Base-by-base conservation (phyloP, 2,888 invertebrate species). In the Pristionchus japonicus region DNA sequence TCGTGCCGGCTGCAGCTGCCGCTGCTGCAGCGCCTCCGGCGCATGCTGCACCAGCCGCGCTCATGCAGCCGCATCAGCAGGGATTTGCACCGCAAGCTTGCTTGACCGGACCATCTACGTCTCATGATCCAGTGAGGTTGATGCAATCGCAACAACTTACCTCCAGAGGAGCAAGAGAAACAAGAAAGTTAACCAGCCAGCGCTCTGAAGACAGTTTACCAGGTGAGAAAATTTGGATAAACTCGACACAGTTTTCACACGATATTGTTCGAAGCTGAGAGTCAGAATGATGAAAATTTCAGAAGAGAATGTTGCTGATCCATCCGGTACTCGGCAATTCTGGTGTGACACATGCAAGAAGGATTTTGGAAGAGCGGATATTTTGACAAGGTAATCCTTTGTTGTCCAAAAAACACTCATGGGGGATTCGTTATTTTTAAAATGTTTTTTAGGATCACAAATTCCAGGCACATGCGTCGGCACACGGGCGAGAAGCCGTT, bases 401-500 rank as follows among this genome's bases (percentile, higher is more conserved):
- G 7, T 43, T 11, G 11, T 43, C 6, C 52, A 23, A 17, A 23
- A 57, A 17, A 23, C n/a, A n/a, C n/a, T n/a, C n/a, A n/a, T n/a
- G n/a, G n/a, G n/a, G n/a, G n/a, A n/a, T n/a, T n/a, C n/a, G n/a
- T n/a, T 57, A 57, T 57, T 7, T 23, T 23, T 1, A 23, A 9
- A 2, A 1, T 23, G 3, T 0, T 57, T 57, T 57, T 57, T 57
- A 1, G 57, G n/a, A 23, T 17, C 1, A 20, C 27, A n/a, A 64
- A 61, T 89, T 92, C 27, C 64, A 92, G 93, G 40, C 93, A 93
- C 88, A 88, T 91, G 1, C 93, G 93, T 11, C 91, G 93, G 4
- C 93, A 93, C 88, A 93, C 93, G 27, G 93, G 93, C 0, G 93
- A 93, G 88, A 93, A 93, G 80, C 93, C 93, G 57, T 93, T 93